Evolutionary conservation across 2,113 vertebrate species (phyloP).

Genomic region (Semicossyphus pulcher): DNA sequence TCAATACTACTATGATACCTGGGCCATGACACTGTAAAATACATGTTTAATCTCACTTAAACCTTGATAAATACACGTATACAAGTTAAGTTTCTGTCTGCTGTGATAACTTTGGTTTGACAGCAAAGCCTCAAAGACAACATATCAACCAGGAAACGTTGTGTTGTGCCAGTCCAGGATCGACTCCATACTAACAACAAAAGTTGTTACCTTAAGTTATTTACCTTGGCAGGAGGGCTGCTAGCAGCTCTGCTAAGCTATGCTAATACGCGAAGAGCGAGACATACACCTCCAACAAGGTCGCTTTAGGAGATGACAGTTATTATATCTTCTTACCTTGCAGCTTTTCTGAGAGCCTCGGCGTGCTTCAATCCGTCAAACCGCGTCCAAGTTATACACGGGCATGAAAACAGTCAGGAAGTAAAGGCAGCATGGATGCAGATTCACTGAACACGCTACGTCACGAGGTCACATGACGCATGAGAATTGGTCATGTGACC

Average conservation of each 20-base stretch:
- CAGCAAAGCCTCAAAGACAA: no score
- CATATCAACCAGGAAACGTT: no score
- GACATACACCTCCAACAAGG: background rate
- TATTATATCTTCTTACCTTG: constrained; percentile 1
- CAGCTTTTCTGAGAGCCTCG: background rate
- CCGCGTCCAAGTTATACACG: background rate
- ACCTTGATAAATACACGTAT: no score
- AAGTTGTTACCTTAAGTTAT: background rate
- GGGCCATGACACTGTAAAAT: no score
- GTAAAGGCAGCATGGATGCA: background rate
- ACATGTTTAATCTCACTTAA: no score
- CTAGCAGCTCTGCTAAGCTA: constrained; percentile 10
- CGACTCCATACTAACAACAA: background rate
- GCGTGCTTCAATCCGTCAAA: background rate
- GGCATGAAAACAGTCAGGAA: background rate
- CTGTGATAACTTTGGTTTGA: no score
- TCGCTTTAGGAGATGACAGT: background rate
- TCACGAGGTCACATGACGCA: background rate
- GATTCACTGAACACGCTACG: background rate
- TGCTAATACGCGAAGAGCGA: background rate
- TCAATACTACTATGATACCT: no score
- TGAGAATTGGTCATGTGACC: background rate
- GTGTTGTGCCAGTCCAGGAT: no score
- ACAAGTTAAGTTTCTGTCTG: no score
- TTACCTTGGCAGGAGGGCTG: background rate